Conservation (phyloP, 92 coral and sea anemone species). For the Bergia puertoricense region DNA sequence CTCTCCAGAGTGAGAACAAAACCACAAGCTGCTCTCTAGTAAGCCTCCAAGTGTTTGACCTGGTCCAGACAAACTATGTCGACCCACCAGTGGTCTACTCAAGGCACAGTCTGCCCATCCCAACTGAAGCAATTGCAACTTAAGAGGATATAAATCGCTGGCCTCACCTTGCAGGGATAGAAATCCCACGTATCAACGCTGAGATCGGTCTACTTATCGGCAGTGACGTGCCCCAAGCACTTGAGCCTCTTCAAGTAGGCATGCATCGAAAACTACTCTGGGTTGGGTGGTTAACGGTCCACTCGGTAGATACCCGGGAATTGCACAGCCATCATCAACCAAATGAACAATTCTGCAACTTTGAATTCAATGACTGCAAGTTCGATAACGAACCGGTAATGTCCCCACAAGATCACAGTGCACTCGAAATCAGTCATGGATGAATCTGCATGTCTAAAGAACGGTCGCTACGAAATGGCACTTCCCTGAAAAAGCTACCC, state of each 20-base stretch:
- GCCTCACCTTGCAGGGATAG: constrained; percentile 38
- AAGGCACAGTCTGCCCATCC: constrained; percentile 20
- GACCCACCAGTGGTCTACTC: constrained; percentile 22
- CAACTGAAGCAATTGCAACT: constrained; percentile 10
- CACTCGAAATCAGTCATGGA: constrained; percentile 54
- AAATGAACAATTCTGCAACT: constrained; percentile 48
- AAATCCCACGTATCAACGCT: constrained; percentile 26
- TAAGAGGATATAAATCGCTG: constrained; percentile 44
- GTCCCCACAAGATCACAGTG: constrained; percentile 60
- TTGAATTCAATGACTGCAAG: constrained; percentile 62
- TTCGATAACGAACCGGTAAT: constrained; percentile 41
- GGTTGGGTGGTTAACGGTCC: too few relatives aligned
- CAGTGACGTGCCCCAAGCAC: constrained; percentile 34
- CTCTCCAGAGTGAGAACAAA: constrained; percentile 16
- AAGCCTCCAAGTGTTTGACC: constrained; percentile 24
- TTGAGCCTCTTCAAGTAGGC: too few relatives aligned
- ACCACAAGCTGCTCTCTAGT: constrained; percentile 11
- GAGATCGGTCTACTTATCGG: constrained; percentile 48
- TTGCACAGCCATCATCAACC: too few relatives aligned
- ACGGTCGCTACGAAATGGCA: constrained; percentile 67
- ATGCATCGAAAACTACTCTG: too few relatives aligned
- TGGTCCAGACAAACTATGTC: not conserved
- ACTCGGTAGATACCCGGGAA: too few relatives aligned
- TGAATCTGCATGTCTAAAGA: constrained; percentile 41
- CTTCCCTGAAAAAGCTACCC: constrained; percentile 70